Evolutionary conservation across 2,797 vertebrate species (phyloP), one percentile per base, ranked within the genome.

Genomic region (Malurus leucopterus): DNA sequence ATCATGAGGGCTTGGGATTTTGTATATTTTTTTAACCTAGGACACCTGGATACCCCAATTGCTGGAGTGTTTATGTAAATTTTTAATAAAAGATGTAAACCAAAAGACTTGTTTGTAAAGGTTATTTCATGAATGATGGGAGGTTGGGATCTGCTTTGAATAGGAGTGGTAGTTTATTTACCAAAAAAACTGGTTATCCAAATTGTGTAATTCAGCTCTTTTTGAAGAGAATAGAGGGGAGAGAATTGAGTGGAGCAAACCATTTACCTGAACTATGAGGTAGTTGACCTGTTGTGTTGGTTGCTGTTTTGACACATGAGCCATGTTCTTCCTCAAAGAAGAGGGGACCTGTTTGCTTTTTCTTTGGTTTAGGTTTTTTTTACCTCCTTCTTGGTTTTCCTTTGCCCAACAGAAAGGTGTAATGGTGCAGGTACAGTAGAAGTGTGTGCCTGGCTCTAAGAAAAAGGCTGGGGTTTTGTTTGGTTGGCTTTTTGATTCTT

Each of bases 1-100:
- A 41, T 51, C 85, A 6, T 22, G 38, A 92, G 93, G 91, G 88
- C n/a, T 59, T 61, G 84, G 93, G 57, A 65, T 67, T 93, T 89
- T 94, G 91, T 89, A 84, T 89, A 86, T 91, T 92, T 94, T 86
- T 91, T 95, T 83, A 95, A 90, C 55, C 41, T 92, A 88, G 90
- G 73, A 88, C 91, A 91, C 74, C 88, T 85, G 81, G 94, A 91
- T 95, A 93, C 93, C 94, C 78, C 82, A 86, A 69, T 40, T 92
- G 93, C 80, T 91, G 88, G 88, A 93, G 75, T 95, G 90, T 91
- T 96, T 93, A 71, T 93, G 91, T 93, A 94, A 91, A 83, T 95
- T 94, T 96, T 95, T 95, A 95, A 95, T 95, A 94, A 95, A 94
- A 91, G 2, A 44, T 4, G 5, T 64, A 57, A 93, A 84, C 63